Conservation (phyloP, 2,888 invertebrate genomes). For the Eristalinus aeneus region DNA sequence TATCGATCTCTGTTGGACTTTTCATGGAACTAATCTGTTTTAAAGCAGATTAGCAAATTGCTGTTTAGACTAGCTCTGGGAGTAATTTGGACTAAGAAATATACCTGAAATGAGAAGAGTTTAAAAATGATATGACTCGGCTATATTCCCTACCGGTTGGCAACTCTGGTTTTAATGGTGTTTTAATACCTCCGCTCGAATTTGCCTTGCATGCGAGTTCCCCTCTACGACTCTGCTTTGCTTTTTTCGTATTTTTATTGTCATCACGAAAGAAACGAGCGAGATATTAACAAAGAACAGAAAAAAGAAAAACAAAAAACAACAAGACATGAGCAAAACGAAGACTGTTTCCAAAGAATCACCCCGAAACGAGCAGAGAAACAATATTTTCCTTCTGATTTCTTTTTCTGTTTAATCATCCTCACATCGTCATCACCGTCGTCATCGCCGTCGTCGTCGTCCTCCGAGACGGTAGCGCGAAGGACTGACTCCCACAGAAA, state of each 20-base stretch:
- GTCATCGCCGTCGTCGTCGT: neutral
- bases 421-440: neutral
- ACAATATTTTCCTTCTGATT: neutral
- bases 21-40: too few relatives aligned
- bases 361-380: slow-evolving; percentile 8
- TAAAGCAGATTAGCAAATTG: too few relatives aligned
- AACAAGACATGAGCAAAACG: neutral
- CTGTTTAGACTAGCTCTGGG: too few relatives aligned
- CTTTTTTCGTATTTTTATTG: neutral
- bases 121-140: too few relatives aligned
- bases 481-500: neutral
- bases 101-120: too few relatives aligned
- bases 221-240: neutral
- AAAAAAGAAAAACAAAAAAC: neutral
- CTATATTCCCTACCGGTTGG: neutral
- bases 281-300: slow-evolving; percentile 42
- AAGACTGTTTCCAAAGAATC: neutral
- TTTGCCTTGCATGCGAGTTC: slow-evolving; percentile 24
- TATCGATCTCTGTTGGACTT: too few relatives aligned
- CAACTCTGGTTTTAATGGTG: slow-evolving; percentile 10
- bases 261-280: slow-evolving; percentile 37
- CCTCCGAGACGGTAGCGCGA: neutral
- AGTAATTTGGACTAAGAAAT: too few relatives aligned
- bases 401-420: neutral
- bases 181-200: slow-evolving; percentile 46